These are phyloP conservation scores for Hypomecis atomaria DNA, from an alignment of 2,888 invertebrate genomes.

Conservation along the genomic window DNA sequence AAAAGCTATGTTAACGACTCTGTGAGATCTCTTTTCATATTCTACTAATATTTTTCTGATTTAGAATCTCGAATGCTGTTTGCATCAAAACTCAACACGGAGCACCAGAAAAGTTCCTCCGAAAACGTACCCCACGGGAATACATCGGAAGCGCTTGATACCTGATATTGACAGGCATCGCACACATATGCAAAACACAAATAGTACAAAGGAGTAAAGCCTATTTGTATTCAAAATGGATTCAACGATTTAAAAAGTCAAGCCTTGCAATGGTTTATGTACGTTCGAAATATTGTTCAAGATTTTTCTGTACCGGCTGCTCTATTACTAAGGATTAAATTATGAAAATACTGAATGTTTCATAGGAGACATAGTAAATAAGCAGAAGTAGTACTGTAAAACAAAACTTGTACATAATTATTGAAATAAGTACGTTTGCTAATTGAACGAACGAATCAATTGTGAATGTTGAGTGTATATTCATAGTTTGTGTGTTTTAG, in stretches of 20 bases:
- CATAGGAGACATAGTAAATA: no score
- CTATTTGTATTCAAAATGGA: conserved; percentile 28
- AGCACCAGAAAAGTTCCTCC: not conserved
- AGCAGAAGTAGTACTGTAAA: no score
- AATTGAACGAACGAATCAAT: no score
- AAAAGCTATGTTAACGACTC: no score
- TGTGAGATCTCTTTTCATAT: no score
- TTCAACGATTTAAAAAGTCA: conserved; percentile 29
- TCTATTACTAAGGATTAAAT: not conserved
- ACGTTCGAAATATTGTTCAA: conserved; percentile 18
- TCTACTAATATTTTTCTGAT: not conserved
- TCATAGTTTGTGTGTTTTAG: no score
- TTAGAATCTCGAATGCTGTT: conserved; percentile 1
- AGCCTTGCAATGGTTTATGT: conserved; percentile 20
- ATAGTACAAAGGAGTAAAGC: conserved; percentile 18
- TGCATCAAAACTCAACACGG: conserved; percentile 2
- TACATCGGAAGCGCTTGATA: conserved; percentile 16
- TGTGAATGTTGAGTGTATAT: no score
- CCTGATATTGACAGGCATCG: conserved; percentile 30
- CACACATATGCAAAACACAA: conserved; percentile 19
- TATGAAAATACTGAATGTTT: not conserved
- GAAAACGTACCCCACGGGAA: conserved; percentile 13
- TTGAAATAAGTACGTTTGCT: no score
- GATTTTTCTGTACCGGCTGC: conserved; percentile 1
- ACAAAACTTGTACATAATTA: no score